Conservation (phyloP, 2,888 invertebrate genomes). For the Erebia ligea region DNA sequence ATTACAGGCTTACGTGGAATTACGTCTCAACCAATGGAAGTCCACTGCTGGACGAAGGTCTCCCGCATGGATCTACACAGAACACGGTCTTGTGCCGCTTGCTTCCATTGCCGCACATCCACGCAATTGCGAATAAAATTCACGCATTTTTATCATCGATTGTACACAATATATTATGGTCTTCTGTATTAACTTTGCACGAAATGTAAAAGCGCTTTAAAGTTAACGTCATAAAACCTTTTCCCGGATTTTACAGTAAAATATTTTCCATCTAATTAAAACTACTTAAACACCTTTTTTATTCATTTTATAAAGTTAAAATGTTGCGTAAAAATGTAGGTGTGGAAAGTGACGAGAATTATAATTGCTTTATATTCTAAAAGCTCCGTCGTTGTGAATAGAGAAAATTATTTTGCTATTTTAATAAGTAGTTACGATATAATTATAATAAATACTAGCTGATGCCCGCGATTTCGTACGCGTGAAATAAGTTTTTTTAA, state of each 20-base stretch:
- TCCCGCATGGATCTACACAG: too few species aligned
- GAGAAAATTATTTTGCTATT: not conserved
- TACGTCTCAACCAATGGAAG: too few species aligned
- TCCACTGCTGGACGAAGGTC: too few species aligned
- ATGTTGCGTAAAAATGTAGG: not conserved
- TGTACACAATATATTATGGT: too few species aligned
- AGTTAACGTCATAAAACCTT: not conserved
- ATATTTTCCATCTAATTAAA: constrained; percentile 9
- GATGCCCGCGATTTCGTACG: too few species aligned
- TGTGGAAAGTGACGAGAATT: not conserved
- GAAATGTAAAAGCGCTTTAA: not conserved
- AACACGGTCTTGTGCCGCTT: too few species aligned
- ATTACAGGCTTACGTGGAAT: too few species aligned
- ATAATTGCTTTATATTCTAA: constrained; percentile 8
- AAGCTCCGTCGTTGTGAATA: not conserved
- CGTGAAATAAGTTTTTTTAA: too few species aligned
- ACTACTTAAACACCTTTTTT: constrained; percentile 9
- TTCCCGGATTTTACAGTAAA: not conserved
- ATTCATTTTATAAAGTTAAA: constrained; percentile 10
- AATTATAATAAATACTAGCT: not conserved
- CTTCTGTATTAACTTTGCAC: too few species aligned
- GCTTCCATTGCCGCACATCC: too few species aligned
- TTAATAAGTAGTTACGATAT: not conserved
- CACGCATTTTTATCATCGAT: too few species aligned
- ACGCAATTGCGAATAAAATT: too few species aligned